These are phyloP conservation scores for Apamea epomidion DNA, from an alignment of 2,888 invertebrate genomes.

Conservation along the genomic window DNA sequence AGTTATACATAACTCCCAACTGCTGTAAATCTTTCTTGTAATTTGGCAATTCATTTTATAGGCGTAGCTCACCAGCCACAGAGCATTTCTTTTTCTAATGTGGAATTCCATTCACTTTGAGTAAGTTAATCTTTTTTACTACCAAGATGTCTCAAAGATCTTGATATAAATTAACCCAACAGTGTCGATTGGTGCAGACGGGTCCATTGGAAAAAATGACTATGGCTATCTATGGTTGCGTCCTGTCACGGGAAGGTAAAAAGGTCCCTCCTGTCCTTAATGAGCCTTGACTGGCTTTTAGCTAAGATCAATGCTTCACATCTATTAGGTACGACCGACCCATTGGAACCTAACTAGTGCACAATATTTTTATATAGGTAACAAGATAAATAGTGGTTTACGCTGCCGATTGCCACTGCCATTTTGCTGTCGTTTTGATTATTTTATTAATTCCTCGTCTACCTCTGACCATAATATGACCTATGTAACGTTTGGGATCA, in stretches of 20 bases:
- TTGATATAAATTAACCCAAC: slow-evolving; percentile 32
- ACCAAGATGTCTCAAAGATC: background rate
- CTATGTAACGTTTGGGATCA: too few relatives aligned
- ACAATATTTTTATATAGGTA: background rate
- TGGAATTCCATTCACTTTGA: slow-evolving; percentile 4
- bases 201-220: slow-evolving; percentile 54
- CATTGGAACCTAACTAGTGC: background rate
- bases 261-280: slow-evolving; percentile 43
- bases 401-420: too few relatives aligned
- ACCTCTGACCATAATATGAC: too few relatives aligned
- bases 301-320: slow-evolving; percentile 32
- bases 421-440: too few relatives aligned
- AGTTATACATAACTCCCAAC: slow-evolving; percentile 7
- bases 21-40: slow-evolving; percentile 27
- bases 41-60: slow-evolving; percentile 10
- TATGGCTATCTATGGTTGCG: slow-evolving; percentile 26
- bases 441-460: too few relatives aligned
- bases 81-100: slow-evolving; percentile 4
- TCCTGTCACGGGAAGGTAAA: slow-evolving; percentile 37
- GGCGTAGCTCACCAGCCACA: slow-evolving; percentile 1
- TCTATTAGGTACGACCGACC: background rate
- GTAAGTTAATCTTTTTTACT: slow-evolving; percentile 11
- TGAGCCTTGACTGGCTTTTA: slow-evolving; percentile 64
- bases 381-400: too few relatives aligned
- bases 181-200: slow-evolving; percentile 45